phyloP scores from a whole-genome alignment of 2,888 invertebrate species.

The Leptothorax acervorum region DNA sequence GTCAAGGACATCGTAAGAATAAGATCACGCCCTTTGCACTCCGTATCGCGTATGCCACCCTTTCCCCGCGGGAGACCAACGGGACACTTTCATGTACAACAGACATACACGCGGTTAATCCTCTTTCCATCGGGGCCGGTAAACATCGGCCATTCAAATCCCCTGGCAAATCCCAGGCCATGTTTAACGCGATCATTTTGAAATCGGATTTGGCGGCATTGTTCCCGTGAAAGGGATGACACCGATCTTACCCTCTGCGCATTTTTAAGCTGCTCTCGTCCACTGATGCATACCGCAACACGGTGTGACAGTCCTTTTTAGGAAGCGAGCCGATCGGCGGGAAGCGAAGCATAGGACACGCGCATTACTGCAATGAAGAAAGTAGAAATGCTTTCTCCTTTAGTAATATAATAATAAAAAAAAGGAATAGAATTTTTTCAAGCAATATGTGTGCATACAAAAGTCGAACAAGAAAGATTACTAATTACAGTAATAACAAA shows the following conservation, averaged over 20 bases:
- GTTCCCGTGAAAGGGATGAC: constrained; percentile 78
- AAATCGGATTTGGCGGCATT: constrained; percentile 83
- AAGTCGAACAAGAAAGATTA: not conserved
- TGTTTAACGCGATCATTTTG: constrained; percentile 84
- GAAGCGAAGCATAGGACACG: constrained; percentile 5
- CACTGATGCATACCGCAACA: constrained; percentile 80
- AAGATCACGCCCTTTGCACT: constrained; percentile 70
- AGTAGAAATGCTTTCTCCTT: not conserved
- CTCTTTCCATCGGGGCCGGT: constrained; percentile 76
- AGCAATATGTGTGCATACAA: not conserved
- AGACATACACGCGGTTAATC: constrained; percentile 74
- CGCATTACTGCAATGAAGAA: not conserved
- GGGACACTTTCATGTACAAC: constrained; percentile 59
- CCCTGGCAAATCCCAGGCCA: constrained; percentile 76
- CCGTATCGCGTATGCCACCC: constrained; percentile 60
- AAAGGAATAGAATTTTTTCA: not conserved
- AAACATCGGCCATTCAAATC: constrained; percentile 78
- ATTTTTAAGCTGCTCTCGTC: constrained; percentile 75
- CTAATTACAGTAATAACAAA: not conserved
- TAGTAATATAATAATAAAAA: not conserved
- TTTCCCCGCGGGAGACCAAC: constrained; percentile 65
- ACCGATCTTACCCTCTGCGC: constrained; percentile 71
- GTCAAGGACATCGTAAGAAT: constrained; percentile 59
- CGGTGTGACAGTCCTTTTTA: constrained; percentile 70
- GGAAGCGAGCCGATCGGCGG: not conserved